These are phyloP conservation scores for Cricetomys ansorgei DNA, from an alignment of 2,113 vertebrate genomes.

Conservation along the genomic window DNA sequence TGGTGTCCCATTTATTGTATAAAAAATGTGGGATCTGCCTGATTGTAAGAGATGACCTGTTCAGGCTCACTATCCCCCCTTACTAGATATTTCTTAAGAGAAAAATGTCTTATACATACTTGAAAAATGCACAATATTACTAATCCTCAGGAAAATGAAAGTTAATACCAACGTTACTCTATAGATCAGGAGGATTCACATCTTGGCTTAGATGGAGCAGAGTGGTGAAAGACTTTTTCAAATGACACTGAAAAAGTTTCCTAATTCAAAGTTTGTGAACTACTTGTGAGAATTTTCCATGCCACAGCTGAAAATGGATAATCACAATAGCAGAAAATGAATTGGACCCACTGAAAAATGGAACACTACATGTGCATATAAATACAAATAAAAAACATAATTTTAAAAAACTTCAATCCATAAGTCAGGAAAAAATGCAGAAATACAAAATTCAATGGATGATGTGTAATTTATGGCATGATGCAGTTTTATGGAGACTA, in stretches of 20 bases:
- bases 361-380: background rate
- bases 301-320: background rate
- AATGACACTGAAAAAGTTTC: background rate
- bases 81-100: too few relatives aligned
- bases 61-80: too few relatives aligned
- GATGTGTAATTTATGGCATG: background rate
- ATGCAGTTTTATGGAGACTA: background rate
- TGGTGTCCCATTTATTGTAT: too few relatives aligned
- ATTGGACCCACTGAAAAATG: background rate
- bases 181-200: background rate
- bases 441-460: background rate
- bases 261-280: background rate
- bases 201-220: background rate
- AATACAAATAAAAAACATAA: background rate
- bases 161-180: background rate
- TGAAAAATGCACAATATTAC: background rate
- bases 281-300: background rate
- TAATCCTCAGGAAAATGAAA: background rate
- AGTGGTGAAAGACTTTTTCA: background rate
- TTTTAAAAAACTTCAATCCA: background rate
- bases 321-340: background rate
- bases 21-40: too few relatives aligned
- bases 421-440: background rate
- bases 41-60: too few relatives aligned
- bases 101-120: background rate